Evolutionary conservation across 2,888 invertebrate genomes (phyloP).

Genomic region (Zeuzera pyrina): DNA sequence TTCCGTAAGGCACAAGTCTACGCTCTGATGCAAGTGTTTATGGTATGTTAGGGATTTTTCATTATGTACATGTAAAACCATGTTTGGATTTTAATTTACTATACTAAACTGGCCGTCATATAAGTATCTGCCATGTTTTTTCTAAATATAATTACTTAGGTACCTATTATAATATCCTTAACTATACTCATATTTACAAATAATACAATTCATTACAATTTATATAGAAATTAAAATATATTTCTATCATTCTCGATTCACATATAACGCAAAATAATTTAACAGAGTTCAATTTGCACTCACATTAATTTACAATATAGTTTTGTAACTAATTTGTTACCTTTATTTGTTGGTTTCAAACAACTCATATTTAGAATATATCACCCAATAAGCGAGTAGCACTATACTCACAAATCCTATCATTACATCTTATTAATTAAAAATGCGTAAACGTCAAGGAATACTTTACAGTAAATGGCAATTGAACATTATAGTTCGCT

Average conservation of each 20-base stretch:
- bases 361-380: conserved; percentile 66
- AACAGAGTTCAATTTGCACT: conserved; percentile 72
- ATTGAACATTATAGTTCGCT: conserved; percentile 73
- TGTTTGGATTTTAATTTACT: conserved; percentile 74
- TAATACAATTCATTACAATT: conserved; percentile 74
- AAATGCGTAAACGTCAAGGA: conserved; percentile 71
- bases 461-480: conserved; percentile 68
- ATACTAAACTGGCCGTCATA: conserved; percentile 81
- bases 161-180: conserved; percentile 76
- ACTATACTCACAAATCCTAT: conserved; percentile 64
- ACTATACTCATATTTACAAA: conserved; percentile 75
- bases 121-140: conserved; percentile 78
- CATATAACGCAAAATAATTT: conserved; percentile 75
- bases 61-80: conserved; percentile 72
- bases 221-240: conserved; percentile 72
- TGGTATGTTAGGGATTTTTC: conserved; percentile 38
- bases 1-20: too few species aligned
- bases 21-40: too few species aligned
- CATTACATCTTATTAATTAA: conserved; percentile 58
- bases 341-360: conserved; percentile 57
- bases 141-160: conserved; percentile 73
- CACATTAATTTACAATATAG: conserved; percentile 72
- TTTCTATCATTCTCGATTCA: conserved; percentile 72
- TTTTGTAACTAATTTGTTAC: conserved; percentile 62
- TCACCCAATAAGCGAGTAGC: conserved; percentile 71